Conservation (phyloP, 2,113 vertebrate genomes). For the Chiloscyllium plagiosum region DNA sequence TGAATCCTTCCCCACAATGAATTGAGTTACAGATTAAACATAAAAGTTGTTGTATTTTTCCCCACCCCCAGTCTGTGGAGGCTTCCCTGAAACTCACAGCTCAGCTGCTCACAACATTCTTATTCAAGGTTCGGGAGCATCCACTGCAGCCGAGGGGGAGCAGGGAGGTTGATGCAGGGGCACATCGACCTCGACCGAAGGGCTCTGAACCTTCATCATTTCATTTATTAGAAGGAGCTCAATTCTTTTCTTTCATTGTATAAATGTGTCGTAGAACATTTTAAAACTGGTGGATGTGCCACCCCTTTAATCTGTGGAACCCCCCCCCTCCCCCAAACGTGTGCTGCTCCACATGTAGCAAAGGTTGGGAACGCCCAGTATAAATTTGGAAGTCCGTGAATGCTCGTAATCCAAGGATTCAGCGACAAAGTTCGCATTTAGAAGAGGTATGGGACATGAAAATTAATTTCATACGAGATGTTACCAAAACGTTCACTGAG, state of each 20-base stretch:
- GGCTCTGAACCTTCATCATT: background rate
- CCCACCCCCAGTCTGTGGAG: background rate
- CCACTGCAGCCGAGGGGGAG: background rate
- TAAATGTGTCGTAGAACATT: background rate
- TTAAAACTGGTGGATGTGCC: background rate
- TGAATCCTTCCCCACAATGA: background rate
- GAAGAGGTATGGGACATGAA: background rate
- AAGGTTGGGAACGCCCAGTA: background rate
- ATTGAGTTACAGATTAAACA: background rate
- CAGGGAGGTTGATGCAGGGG: background rate
- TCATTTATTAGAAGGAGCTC: too few relatives aligned
- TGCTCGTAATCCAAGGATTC: background rate
- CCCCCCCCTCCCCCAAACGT: background rate
- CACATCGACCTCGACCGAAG: background rate
- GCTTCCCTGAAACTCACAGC: slow-evolving; percentile 5
- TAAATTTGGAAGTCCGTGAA: background rate
- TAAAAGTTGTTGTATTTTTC: background rate
- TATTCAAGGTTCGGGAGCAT: background rate
- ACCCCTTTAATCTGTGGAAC: background rate
- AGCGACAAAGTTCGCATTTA: background rate
- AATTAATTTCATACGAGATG: background rate
- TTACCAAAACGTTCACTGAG: background rate
- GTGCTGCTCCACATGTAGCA: background rate
- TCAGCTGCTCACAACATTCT: slow-evolving; percentile 4
- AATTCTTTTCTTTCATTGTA: background rate